Conservation (phyloP, 2,797 vertebrate genomes). For the Leptodactylus fallax region DNA sequence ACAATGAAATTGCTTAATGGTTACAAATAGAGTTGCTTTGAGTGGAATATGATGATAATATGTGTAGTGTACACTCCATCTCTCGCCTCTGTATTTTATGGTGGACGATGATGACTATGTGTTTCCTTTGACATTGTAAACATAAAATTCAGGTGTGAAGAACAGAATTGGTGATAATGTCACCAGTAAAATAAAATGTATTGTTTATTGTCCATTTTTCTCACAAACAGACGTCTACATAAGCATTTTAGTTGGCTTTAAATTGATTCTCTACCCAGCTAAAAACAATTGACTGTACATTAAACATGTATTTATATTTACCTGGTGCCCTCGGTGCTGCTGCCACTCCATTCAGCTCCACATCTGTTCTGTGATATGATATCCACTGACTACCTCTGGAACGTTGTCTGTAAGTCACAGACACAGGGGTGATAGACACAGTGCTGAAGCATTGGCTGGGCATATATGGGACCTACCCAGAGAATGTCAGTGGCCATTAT, state of each 20-base stretch:
- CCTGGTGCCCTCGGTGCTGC: no score
- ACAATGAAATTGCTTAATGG: neutral
- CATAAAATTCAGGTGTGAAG: conserved; percentile 2
- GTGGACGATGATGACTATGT: no score
- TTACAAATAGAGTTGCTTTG: neutral
- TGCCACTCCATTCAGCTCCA: no score
- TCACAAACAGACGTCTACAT: neutral
- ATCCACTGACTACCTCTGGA: no score
- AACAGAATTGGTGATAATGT: neutral
- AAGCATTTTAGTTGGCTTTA: neutral
- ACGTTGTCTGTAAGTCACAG: no score
- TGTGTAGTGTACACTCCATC: neutral
- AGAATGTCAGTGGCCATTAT: no score
- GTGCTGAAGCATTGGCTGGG: no score
- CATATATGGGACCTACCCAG: no score
- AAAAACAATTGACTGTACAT: neutral
- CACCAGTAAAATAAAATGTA: neutral
- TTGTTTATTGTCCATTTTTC: neutral
- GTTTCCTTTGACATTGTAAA: neutral
- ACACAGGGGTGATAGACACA: no score
- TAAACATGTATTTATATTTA: neutral
- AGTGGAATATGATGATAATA: neutral
- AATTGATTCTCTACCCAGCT: no score
- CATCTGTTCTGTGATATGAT: no score
- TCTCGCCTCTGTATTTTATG: neutral